Base-by-base conservation (phyloP, 2,888 invertebrate genomes). In the Polietes domitor region DNA sequence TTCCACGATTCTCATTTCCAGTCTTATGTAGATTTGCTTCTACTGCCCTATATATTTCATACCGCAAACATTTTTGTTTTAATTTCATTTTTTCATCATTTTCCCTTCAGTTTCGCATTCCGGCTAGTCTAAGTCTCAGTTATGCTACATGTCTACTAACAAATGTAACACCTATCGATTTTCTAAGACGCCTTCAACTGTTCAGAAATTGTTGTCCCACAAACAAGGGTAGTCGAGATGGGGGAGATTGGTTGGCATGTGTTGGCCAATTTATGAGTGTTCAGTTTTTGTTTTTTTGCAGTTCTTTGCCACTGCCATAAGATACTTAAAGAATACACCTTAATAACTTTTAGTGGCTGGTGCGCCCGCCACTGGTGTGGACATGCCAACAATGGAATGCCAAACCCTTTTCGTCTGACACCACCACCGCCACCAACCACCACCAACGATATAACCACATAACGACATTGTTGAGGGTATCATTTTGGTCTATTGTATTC, bases 91-190 rank as follows among this genome's bases (percentile, higher is more conserved):
- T 32, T n/a, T 32, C 7, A 32, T 7, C 15, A 41, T 41, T 41
- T 5, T 41, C 10, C 10, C 41, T 41, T 5, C 41, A 6, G 32
- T 32, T 6, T 32, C 32, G 32, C 9, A 6, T 32, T 32, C 32
- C 32, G 32, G 9, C 32, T 32, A 9, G 32, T 32, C 32, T 6
- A 9, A 32, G 32, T 9, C 9, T 32, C 32, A n/a, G 4, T 32
- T 32, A 50, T 55, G 6, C 21, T 65, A 28, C 28, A 15, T 63
- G 7, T 10, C 37, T 63, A 6, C 17, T 10, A n/a, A 10, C n/a
- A 43, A 76, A 53, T 50, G 19, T 68, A 77, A 70, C 21, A n/a
- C 10, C 15, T 83, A 83, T 83, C 53, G 83, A 83, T 83, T 83
- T 83, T 83, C 41, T 41, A 21, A 58, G 68, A 43, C 68, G 50